phyloP scores from a whole-genome alignment of 1,140 invertebrate genomes.

The Hesperophylax magnus region DNA sequence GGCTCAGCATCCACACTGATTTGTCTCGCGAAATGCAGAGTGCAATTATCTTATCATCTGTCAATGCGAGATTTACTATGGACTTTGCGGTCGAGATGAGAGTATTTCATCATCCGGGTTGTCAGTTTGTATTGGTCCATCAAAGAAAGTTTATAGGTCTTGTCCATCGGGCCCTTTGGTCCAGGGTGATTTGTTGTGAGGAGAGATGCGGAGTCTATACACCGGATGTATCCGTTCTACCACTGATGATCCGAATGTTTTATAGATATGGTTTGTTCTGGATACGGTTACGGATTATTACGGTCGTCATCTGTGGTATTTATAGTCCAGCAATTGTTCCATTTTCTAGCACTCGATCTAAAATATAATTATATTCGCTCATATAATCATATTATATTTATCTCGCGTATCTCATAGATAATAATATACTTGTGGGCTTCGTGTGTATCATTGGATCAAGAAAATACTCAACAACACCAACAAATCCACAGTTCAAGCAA shows the following conservation, averaged over 20 bases:
- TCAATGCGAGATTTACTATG: background rate
- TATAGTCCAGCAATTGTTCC: too few species aligned
- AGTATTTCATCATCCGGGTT: slow-evolving; percentile 23
- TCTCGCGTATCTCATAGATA: too few species aligned
- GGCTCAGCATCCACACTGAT: too few species aligned
- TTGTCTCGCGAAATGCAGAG: background rate
- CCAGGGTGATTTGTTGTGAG: slow-evolving; percentile 17
- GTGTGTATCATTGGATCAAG: too few species aligned
- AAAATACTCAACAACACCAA: too few species aligned
- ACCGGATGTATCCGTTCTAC: background rate
- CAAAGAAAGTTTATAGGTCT: slow-evolving; percentile 14
- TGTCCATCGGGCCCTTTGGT: background rate
- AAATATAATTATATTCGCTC: too few species aligned
- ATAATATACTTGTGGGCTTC: too few species aligned
- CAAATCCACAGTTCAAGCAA: too few species aligned
- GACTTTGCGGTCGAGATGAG: slow-evolving; percentile 17
- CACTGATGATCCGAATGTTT: slow-evolving; percentile 3
- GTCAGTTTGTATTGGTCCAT: slow-evolving; percentile 28
- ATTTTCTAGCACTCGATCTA: too few species aligned
- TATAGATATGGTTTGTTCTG: background rate
- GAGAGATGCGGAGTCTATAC: background rate
- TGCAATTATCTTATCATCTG: slow-evolving; percentile 24
- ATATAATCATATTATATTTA: too few species aligned
- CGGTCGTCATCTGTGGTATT: background rate
- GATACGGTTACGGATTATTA: background rate